phyloP scores from a whole-genome alignment of 23 tunicate genomes.

The Halocynthia roretzi region DNA sequence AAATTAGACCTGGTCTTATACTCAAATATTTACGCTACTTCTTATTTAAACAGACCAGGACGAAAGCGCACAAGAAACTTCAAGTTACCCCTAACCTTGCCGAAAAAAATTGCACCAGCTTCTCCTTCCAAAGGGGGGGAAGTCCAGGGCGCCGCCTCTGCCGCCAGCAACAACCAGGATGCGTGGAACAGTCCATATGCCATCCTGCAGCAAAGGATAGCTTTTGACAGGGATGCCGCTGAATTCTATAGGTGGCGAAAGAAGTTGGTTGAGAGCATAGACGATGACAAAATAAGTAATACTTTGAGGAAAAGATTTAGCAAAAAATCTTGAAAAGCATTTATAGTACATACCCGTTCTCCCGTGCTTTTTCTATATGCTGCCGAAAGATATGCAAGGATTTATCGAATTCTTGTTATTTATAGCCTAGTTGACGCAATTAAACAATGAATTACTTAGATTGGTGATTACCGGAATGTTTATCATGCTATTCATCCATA shows the following conservation, averaged over 20 bases:
- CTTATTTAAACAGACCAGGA: not conserved
- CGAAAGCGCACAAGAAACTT: not conserved
- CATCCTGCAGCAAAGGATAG: conserved; percentile 28
- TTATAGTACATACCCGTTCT: no score
- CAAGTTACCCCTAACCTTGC: conserved; percentile 48
- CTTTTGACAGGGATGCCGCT: conserved; percentile 62
- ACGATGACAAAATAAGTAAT: not conserved
- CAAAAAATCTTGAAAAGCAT: not conserved
- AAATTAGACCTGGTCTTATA: no score
- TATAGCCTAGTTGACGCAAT: no score
- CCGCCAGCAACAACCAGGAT: not conserved
- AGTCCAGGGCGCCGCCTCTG: not conserved
- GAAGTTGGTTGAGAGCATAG: conserved; percentile 32
- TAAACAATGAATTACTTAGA: no score
- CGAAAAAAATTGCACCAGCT: conserved; percentile 6
- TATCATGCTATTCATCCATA: no score
- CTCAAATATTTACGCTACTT: not conserved
- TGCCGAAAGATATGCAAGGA: no score
- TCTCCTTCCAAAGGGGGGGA: not conserved
- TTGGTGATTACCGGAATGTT: no score
- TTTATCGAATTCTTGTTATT: no score
- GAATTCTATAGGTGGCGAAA: conserved; percentile 68
- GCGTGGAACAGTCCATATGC: conserved; percentile 22
- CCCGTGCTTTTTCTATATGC: no score
- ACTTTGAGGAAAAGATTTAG: not conserved